Percentiles rank a stretch among this genome's conserved stretches.
phyloP scores from a whole-genome alignment of 2,113 vertebrate genomes.

The Ictalurus punctatus region DNA sequence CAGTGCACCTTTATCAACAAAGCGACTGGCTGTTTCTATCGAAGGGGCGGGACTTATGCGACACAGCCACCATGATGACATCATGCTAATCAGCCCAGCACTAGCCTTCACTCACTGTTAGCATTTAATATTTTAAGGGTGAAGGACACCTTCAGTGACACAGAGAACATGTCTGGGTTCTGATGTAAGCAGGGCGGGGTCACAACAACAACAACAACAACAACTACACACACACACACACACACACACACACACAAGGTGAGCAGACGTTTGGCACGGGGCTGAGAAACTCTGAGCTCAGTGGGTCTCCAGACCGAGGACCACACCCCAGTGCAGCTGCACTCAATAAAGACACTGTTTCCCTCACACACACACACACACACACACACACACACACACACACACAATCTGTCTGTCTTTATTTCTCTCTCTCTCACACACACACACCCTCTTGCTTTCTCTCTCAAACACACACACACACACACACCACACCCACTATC shows the following conservation, averaged over 20 bases:
- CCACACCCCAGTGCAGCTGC: constrained; percentile 74
- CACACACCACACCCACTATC: constrained; percentile 13
- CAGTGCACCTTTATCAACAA: background rate
- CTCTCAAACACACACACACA: constrained; percentile 14
- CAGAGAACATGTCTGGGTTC: background rate
- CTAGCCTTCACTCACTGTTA: background rate
- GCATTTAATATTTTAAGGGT: background rate
- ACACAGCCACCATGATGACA: background rate
- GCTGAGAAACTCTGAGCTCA: constrained; percentile 60
- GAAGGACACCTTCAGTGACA: background rate
- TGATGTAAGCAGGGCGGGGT: constrained; percentile 21
- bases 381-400: constrained; percentile 21
- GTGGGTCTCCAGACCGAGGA: constrained; percentile 62
- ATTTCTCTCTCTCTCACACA: constrained; percentile 26
- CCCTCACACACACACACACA: constrained; percentile 24
- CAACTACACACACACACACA: background rate
- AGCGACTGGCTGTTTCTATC: background rate
- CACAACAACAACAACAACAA: background rate
- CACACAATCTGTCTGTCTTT: constrained; percentile 7
- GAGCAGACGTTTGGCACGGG: constrained; percentile 60
- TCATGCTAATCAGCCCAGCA: background rate
- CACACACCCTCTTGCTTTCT: background rate
- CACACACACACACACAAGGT: constrained; percentile 10
- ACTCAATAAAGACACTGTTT: constrained; percentile 66
- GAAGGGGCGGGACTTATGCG: background rate